Base-by-base conservation (phyloP, 64 coral and sea anemone genomes). In the Stichodactyla mertensii region DNA sequence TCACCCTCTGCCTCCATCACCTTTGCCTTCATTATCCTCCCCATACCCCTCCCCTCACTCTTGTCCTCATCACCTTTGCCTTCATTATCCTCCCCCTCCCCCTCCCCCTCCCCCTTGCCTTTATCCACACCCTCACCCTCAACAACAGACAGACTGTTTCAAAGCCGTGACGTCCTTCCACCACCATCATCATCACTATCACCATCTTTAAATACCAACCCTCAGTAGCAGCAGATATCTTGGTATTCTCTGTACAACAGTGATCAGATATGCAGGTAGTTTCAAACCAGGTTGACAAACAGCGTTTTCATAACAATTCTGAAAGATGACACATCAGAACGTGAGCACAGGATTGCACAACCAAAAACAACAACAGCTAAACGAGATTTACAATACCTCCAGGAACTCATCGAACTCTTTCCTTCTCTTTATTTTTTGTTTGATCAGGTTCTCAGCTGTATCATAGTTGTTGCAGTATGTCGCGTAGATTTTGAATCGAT, bases 181-280 rank as follows among this genome's bases (percentile, higher is more conserved):
- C 6, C 62, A 64, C 5, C 61, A 64, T 6, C 4, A 70, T 5
- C 10, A 71, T 24, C 6, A 74, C 11, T 19, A 31, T 23, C 31
- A 52, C 18, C 31, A 81, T 52, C 6, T 45, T 71, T 45, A 45
- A 12, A 52, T 55, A 52, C 78, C 69, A 8, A 53, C 53, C 97
- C 89, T 87, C 4, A 99, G 69, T 26, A 99, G 86, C 52, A 99
- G 77, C 26, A 99, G 86, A 87, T 99, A 99, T 66, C 97, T 62
- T 4, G 97, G 97, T 67, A 99, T 99, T 64, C 97, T 99, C 77
- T 99, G 97, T 74, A 99, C 97, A 54, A 92, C 90, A 45, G 93
- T 92, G 27, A 98, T 99, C 19, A 99, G 86, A 80, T 99, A 94
- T 2, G 93, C 93, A 23, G 86, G 93, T 1, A 95, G 93, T 77